Percentiles rank a stretch among this genome's conserved stretches.
These are phyloP conservation scores for Nerophis lumbriciformis DNA, from an alignment of 2,113 vertebrate species.

Conservation along the genomic window DNA sequence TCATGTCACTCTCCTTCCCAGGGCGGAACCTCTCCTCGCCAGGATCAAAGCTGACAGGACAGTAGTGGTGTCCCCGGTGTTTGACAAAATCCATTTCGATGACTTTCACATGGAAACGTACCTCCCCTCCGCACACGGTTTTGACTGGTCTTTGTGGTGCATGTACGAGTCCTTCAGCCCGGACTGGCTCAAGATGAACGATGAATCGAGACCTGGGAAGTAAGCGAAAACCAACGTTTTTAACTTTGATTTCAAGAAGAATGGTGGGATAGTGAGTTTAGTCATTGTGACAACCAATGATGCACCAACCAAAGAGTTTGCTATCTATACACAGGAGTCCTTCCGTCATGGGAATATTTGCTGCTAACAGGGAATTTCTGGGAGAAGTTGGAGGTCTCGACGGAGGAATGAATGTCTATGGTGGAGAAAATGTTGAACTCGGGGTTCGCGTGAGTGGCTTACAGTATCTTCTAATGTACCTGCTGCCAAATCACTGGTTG, in stretches of 20 bases:
- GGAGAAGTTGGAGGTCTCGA: constrained; percentile 87
- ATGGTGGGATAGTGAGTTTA: neutral
- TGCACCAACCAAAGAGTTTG: neutral
- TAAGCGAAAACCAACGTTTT: constrained; percentile 28
- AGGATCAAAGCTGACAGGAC: constrained; percentile 62
- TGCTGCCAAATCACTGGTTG: too few species aligned
- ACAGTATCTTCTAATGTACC: neutral
- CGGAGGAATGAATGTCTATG: constrained; percentile 86
- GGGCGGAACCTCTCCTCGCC: constrained; percentile 65
- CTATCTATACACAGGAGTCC: constrained; percentile 74
- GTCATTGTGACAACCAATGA: neutral
- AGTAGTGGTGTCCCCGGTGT: constrained; percentile 61
- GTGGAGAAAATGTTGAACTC: constrained; percentile 90
- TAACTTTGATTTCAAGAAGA: neutral
- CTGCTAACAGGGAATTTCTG: constrained; percentile 82
- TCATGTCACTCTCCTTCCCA: neutral
- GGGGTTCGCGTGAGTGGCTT: constrained; percentile 81
- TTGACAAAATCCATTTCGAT: constrained; percentile 62
- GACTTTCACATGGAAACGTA: constrained; percentile 48
- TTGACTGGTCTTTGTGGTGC: constrained; percentile 68
- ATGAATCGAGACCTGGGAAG: constrained; percentile 62
- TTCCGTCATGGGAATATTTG: constrained; percentile 89
- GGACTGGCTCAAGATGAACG: constrained; percentile 42
- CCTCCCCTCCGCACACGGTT: constrained; percentile 32
- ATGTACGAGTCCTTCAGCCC: constrained; percentile 54